A percentile compares a stretch with the other conserved stretches of the same genome.
phyloP scores from a whole-genome alignment of 2,888 invertebrate genomes.

The Baronia brevicornis region DNA sequence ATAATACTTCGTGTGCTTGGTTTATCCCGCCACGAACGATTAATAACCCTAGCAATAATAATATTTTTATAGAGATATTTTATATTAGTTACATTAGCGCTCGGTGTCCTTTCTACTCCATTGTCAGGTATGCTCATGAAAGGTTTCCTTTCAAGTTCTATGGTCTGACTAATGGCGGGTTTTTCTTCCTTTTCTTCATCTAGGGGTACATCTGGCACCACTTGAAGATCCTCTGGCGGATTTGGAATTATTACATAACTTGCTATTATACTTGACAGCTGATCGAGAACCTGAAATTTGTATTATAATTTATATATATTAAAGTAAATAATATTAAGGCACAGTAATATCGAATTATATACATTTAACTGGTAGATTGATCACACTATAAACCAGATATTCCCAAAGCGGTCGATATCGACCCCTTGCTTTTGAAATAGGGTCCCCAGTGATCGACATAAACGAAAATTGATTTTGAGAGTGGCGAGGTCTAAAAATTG shows the following conservation, averaged over 20 bases:
- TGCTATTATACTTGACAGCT: slow-evolving; percentile 73
- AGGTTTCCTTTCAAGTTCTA: slow-evolving; percentile 41
- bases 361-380: background rate
- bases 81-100: slow-evolving; percentile 38
- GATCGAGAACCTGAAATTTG: slow-evolving; percentile 67
- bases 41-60: too few species aligned
- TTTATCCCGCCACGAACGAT: too few species aligned
- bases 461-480: too few species aligned
- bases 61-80: background rate
- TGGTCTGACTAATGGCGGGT: slow-evolving; percentile 25
- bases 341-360: background rate
- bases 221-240: slow-evolving; percentile 68
- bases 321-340: background rate
- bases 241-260: slow-evolving; percentile 62
- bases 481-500: too few species aligned
- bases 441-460: too few species aligned
- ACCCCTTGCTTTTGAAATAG: too few species aligned
- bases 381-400: too few species aligned
- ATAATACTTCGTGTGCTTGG: too few species aligned
- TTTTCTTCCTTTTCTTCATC: slow-evolving; percentile 45
- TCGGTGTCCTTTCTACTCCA: slow-evolving; percentile 38
- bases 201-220: slow-evolving; percentile 72
- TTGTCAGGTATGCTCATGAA: slow-evolving; percentile 37
- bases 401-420: too few species aligned
- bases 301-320: background rate